Percentiles rank a stretch among this genome's conserved stretches.
Evolutionary conservation across 2,888 invertebrate genomes (phyloP).

Genomic region (Odontocerum albicorne): DNA sequence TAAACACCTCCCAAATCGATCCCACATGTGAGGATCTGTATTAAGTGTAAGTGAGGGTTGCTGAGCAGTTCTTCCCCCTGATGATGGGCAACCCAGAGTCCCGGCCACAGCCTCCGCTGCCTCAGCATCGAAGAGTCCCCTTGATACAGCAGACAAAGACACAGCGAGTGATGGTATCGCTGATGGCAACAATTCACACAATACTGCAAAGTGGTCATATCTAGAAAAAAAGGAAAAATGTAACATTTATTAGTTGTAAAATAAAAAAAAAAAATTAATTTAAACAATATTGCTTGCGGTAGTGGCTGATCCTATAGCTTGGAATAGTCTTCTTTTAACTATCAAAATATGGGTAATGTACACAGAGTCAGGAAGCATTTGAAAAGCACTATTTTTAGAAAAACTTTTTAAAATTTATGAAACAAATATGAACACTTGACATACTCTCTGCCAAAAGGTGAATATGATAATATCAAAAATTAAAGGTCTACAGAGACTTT

Average conservation of each 20-base stretch:
- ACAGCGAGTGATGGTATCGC: slow-evolving; percentile 66
- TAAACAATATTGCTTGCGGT: no score
- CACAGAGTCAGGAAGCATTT: no score
- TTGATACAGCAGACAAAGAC: slow-evolving; percentile 58
- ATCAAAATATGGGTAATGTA: no score
- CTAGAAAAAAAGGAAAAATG: slow-evolving; percentile 40
- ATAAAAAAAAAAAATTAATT: no score
- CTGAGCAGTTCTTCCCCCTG: slow-evolving; percentile 37
- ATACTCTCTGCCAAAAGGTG: no score
- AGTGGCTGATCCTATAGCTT: no score
- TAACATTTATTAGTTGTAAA: not conserved
- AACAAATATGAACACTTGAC: no score
- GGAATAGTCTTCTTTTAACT: no score
- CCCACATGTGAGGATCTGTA: slow-evolving; percentile 62
- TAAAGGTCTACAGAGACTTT: no score
- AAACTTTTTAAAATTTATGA: no score
- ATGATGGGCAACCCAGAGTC: slow-evolving; percentile 57
- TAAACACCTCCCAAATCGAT: slow-evolving; percentile 62
- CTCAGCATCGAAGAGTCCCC: slow-evolving; percentile 62
- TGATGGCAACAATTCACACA: slow-evolving; percentile 68
- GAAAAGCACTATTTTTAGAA: no score
- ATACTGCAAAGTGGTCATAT: slow-evolving; percentile 70
- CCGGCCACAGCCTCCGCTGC: slow-evolving; percentile 50
- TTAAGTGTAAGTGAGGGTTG: slow-evolving; percentile 60
- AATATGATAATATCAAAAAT: no score